Conservation (phyloP, 2,888 invertebrate genomes). For the Tenthredo notha region DNA sequence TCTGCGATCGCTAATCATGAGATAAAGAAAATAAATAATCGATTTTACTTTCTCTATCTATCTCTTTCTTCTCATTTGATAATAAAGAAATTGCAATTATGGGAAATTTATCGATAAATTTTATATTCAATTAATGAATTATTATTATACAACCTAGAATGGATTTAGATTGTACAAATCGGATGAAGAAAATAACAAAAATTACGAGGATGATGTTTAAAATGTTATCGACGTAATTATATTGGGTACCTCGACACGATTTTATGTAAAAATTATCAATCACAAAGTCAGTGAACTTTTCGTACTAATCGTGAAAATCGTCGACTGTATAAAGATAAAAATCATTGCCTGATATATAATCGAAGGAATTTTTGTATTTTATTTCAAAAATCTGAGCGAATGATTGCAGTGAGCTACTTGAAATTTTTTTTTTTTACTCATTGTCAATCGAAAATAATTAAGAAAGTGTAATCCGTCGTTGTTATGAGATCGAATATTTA, state of each 20-base stretch:
- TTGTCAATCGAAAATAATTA: background rate
- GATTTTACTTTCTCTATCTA: background rate
- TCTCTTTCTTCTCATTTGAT: background rate
- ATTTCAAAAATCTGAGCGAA: background rate
- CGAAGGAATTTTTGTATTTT: background rate
- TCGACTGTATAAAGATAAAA: too few relatives aligned
- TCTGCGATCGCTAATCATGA: background rate
- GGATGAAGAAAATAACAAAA: too few relatives aligned
- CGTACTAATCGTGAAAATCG: too few relatives aligned
- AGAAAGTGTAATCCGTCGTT: background rate
- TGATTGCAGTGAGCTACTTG: background rate
- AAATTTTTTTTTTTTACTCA: background rate
- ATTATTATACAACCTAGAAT: too few relatives aligned
- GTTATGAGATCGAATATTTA: background rate
- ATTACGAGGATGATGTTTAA: too few relatives aligned
- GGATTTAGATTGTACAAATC: too few relatives aligned
- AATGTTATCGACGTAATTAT: background rate
- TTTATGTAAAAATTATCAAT: too few relatives aligned
- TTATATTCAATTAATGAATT: too few relatives aligned
- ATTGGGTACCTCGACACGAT: background rate
- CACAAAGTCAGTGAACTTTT: too few relatives aligned
- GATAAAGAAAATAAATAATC: background rate
- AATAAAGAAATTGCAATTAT: background rate
- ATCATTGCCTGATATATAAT: too few relatives aligned
- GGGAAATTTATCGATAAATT: too few relatives aligned